Base-by-base conservation (phyloP, 2,113 vertebrate genomes). In the Paracanthobrama guichenoti region DNA sequence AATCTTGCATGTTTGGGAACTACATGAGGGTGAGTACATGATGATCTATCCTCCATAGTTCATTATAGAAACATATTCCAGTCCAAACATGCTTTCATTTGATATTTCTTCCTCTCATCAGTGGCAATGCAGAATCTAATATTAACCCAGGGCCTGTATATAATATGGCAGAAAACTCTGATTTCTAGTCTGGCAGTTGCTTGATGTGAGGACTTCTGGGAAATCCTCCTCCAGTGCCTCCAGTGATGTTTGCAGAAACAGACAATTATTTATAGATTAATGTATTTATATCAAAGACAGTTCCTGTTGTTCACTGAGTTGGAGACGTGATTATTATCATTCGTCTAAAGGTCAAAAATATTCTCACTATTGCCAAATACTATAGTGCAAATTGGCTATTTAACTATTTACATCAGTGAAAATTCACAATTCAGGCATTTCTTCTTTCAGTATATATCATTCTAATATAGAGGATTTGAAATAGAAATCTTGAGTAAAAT, bases 211-310 rank as follows among this genome's bases (percentile, higher is more conserved):
- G 75, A 42, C 75, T 78, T 78, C 55, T 60, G 75, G 75, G 75
- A 78, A 78, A 78, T 60, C 75, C 55, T 59, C 55, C 75, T 78
- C 24, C 75, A 42, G 22, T 1, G 53, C 75, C 53, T 78, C 53
- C 75, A 42, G 53, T 59, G 31, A 77, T n/a, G 55, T 57, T 59
- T 6, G 5, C 26, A 59, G 53, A 78, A 60, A 60, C 22, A 42
- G 31, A 39, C 59, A 42, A 78, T 78, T 78, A 78, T 78, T 60
- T 78, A 78, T 78, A 78, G 75, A 14, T 78, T 59, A 60, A 78
- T 78, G 31, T 9, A 39, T 78, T 78, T 60, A 8, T 60, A 60
- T 78, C 55, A 78, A 78, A 59, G 31, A 7, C 53, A 16, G 35
- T 16, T 78, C 55, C 13, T 78, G 55, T 60, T 78, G 31, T 59